Evolutionary conservation across 2,888 invertebrate species (phyloP).

Genomic region (Tetragonisca angustula): DNA sequence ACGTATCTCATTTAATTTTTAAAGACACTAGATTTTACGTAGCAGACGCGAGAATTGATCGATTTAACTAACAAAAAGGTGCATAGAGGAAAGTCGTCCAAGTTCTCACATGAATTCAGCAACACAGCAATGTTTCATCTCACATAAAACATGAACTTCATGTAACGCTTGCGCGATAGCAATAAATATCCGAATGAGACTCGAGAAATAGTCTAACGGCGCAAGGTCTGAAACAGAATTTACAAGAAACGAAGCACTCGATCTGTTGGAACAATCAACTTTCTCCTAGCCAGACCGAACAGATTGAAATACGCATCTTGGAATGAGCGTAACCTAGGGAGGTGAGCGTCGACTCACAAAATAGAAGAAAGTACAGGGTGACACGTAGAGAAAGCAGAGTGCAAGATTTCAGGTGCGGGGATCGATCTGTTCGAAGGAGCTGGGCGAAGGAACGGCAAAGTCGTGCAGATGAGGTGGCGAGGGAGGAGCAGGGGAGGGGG

Average conservation of each 20-base stretch:
- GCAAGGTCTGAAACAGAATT: not conserved
- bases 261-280: not conserved
- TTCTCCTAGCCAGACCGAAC: not conserved
- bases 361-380: not conserved
- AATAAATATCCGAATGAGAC: not conserved
- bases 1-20: not conserved
- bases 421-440: constrained; percentile 40
- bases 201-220: not conserved
- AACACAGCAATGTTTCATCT: not conserved
- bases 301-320: constrained; percentile 5
- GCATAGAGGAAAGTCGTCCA: not conserved
- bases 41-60: not conserved
- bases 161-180: not conserved
- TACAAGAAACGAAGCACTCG: not conserved
- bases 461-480: not conserved
- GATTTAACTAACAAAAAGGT: not conserved
- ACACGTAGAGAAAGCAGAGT: not conserved
- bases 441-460: constrained; percentile 18
- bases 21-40: not conserved
- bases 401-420: constrained; percentile 47
- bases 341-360: constrained; percentile 10
- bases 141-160: not conserved
- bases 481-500: not conserved
- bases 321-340: constrained; percentile 1
- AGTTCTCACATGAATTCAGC: not conserved